Evolutionary conservation across 1,140 invertebrate species (phyloP), one percentile per base, ranked within the genome.

Genomic region (Thalassaphorura encarpata): DNA sequence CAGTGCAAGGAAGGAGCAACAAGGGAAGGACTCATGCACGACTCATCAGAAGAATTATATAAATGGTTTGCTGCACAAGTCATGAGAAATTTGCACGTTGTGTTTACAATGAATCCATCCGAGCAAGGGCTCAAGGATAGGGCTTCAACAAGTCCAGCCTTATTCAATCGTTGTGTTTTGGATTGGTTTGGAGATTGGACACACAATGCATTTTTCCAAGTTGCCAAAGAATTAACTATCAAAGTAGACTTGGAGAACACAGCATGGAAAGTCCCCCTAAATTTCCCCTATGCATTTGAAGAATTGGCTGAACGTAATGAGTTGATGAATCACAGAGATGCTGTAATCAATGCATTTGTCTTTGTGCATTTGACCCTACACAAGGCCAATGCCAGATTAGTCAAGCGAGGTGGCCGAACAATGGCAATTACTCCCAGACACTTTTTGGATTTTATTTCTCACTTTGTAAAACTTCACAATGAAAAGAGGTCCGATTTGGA

Each of bases 171-270:
- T 70, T 99, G 97, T 75, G 97, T 99, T 1, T 78, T 99, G 36
- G 99, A 99, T 73, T 99, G 97, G 97, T 99, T 99, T 71, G 97
- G 97, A 1, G 97, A 99, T 75, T 99, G 97, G 97, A 95, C 93
- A 13, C 90, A 97, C 70, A 88, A 89, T 15, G 93, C 96, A 1
- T 75, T 98, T 6, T 99, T 91, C 78, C 92, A 97, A 76, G 87
- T 91, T 49, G 61, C 23, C 13, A 56, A 53, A 23, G 61, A 60
- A 42, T 26, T 63, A 13, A 63, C 58, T 2, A 80, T 79, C 42
- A 81, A 83, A 52, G 80, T 91, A 58, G 88, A 92, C 73, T 72
- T 93, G 46, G 88, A 92, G 66, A 81, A 78, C 56, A 79, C 83
- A 8, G 77, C 80, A 54, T 98, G 94, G 82, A 79, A 79, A 49